Evolutionary conservation across 1,140 invertebrate species (phyloP), one percentile per base, ranked within the genome.

Genomic region (Plodia interpunctella): DNA sequence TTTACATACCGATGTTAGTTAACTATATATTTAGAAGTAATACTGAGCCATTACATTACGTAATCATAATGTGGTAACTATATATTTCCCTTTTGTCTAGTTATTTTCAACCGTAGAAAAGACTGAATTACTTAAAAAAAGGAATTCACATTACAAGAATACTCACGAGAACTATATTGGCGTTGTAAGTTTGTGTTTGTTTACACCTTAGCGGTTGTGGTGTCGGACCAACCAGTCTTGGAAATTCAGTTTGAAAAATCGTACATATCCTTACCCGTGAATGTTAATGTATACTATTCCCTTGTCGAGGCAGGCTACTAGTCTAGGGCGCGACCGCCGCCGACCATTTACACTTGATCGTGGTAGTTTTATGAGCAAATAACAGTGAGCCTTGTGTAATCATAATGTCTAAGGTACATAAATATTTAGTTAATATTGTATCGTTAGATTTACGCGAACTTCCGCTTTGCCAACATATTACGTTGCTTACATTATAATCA

Each of bases 401-500:
- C 83, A 76, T 88, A 78, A 83, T 79, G 72, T 86, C 76, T 88
- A 87, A 88, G 83, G 83, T 88, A 87, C 79, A 82, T 85, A 86
- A 72, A 79, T 83, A 84, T 89, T 87, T 89, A 89, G 87, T 89
- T 88, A 32, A 57, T 84, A 85, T 80, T 68, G 82, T 88, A 87
- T 87, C 78, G 76, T 87, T 89, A 89, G 87, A 87, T 82, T 86
- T 85, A 87, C 72, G 83, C 81, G 78, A 87, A 83, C 78, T 84
- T 82, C 84, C 77, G 87, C 87, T 89, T 89, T 84, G 87, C 80
- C 84, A 80, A 89, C 79, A 83, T 87, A 70, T 87, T 89, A 78
- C 84, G 87, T 89, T 89, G 87, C 87, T 89, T 87, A 87, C 80
- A 83, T 87, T 83, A 82, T 87, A 87, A 87, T 83, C 84, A 83